Evolutionary conservation across 2,797 vertebrate genomes (phyloP).

Genomic region (Chelidonichthys spinosus): DNA sequence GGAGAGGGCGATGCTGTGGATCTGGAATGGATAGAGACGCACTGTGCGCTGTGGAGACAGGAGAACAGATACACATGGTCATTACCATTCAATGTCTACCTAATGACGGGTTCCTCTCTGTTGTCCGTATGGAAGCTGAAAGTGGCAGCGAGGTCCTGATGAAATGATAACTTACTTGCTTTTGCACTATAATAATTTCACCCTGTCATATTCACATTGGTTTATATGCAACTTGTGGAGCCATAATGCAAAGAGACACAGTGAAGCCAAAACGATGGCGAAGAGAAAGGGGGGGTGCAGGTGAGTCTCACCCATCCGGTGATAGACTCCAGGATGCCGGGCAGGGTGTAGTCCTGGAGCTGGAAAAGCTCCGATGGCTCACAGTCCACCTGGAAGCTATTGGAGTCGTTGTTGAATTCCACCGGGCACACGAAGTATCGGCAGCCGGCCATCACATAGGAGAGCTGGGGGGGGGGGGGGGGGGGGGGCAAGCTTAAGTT

Average conservation of each 20-base stretch:
- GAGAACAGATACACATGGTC: neutral
- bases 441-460: constrained; percentile 95
- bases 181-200: neutral
- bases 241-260: neutral
- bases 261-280: neutral
- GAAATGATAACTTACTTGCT: neutral
- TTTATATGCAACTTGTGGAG: neutral
- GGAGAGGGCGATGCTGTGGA: constrained; percentile 97
- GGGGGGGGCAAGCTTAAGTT: constrained; percentile 19
- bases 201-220: neutral
- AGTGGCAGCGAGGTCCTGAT: neutral
- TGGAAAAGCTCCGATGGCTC: constrained; percentile 94
- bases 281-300: neutral
- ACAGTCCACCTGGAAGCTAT: constrained; percentile 96
- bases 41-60: constrained; percentile 87
- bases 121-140: neutral
- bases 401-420: constrained; percentile 97
- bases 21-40: constrained; percentile 96
- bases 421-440: constrained; percentile 97
- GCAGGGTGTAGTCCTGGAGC: constrained; percentile 93
- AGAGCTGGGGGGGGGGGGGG: constrained; percentile 84
- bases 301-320: constrained; percentile 89
- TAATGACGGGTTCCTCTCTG: neutral
- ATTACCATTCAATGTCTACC: neutral
- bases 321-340: constrained; percentile 87